Base-by-base conservation (phyloP, 2,888 invertebrate genomes). In the Pilophorus perplexus region DNA sequence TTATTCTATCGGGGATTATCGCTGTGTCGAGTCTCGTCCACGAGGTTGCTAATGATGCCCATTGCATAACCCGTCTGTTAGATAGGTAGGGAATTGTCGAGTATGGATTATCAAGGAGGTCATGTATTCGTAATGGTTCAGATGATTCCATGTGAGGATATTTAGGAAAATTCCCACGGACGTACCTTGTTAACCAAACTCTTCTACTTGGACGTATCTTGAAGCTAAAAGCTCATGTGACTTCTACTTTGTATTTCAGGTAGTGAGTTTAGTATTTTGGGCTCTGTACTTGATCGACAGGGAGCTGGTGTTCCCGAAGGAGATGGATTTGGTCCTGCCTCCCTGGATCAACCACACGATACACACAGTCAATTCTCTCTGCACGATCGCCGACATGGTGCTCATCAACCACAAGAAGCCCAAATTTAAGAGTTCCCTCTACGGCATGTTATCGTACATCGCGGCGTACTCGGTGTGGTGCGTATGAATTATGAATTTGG, bases 331-430 rank as follows among this genome's bases (percentile, higher is more conserved):
- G 57, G 76, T 82, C 12, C 78, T 83, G 0, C 83, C 83, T 0
- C 77, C 78, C 75, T 83, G 82, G 81, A 78, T 83, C 73, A 84
- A 84, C 76, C 84, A 84, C 70, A 80, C 81, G 68, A 78, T 83
- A 27, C 84, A 84, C 74, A 81, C 82, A 0, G 79, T 80, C 72
- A 82, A 83, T 52, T 70, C 79, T 0, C 73, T 81, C 0, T 77
- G 82, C 14, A 72, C 83, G 1, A 68, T 79, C 2, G 69, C 80
- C 2, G 83, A 84, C 70, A 77, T 81, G 0, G 22, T 80, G 0
- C 76, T 72, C 65, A 72, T 67, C 64, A 73, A 72, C 68, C 73
- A 72, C 60, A 71, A 66, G 22, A 72, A 71, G 44, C 71, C 72
- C 22, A 52, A 69, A 14, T 65, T 70, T 62, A 40, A 33, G 16